Base-by-base conservation (phyloP, 2,888 invertebrate species). In the Lepidocyrtinus sp. region DNA sequence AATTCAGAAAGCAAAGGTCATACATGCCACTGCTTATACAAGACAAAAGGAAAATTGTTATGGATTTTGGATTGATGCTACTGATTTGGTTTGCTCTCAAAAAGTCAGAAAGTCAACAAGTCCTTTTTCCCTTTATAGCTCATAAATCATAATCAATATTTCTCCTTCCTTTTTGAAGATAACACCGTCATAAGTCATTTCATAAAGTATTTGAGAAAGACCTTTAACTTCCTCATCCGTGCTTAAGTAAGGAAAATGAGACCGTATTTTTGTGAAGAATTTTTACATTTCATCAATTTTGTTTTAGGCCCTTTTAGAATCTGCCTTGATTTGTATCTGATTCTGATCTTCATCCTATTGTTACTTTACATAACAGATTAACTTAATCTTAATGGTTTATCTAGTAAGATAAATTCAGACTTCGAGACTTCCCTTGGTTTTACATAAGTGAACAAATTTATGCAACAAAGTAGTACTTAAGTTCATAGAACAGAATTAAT, bases 131-230 rank as follows among this genome's bases (percentile, higher is more conserved):
- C 50, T 50, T 67, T 65, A 70, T 65, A 63, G 72, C 46, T 78
- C 78, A 78, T 78, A 78, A 78, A 78, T 78, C 78, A 78, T 73
- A 73, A 73, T 69, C 78, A 73, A 50, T 36, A 46, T 68, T 24
- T 68, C 17, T 21, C 21, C 24, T 9, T 64, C 64, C 26, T 27
- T 50, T 50, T 50, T 50, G 50, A 17, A 12, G 17, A 50, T 17
- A 50, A n/a, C n/a, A 36, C 36, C 5, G 17, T 50, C 50, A 50
- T 50, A 50, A 50, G 50, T 50, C 50, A 50, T 50, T 50, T 50
- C 50, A 50, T 50, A 50, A 50, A n/a, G n/a, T 36, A 36, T 12
- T 36, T 36, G 12, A 50, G 50, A n/a, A n/a, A n/a, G n/a, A n/a
- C 17, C 15, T 12, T 12, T 17, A 7, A 17, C 50, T 50, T 50